These are phyloP conservation scores for Patella ulyssiponensis DNA, from an alignment of 2,888 invertebrate species.

Conservation along the genomic window DNA sequence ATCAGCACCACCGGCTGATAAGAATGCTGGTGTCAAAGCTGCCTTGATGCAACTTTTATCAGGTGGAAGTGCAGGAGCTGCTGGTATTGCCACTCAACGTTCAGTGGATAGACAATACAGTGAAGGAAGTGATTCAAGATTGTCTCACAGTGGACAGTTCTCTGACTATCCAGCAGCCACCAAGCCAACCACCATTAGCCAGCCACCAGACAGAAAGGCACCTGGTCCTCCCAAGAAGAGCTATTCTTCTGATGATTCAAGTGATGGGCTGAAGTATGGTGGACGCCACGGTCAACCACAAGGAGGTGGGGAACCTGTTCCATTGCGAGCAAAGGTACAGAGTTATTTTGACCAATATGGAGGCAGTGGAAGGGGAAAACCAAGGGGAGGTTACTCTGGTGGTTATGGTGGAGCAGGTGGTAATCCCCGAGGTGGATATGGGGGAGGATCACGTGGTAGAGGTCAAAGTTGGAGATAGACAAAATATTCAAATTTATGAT, in stretches of 20 bases:
- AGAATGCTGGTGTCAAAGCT: constrained; percentile 73
- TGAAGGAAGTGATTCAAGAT: constrained; percentile 1
- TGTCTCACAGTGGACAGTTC: neutral
- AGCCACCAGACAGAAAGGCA: too few species aligned
- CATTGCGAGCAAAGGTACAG: constrained; percentile 12
- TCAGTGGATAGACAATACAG: neutral
- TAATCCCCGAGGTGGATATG: neutral
- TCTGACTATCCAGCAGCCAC: neutral
- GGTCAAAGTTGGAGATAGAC: neutral
- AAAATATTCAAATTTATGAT: neutral
- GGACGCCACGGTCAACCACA: neutral
- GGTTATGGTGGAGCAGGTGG: neutral
- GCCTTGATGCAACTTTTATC: constrained; percentile 74
- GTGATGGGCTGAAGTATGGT: neutral
- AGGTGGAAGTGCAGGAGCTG: neutral
- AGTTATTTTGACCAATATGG: constrained; percentile 19
- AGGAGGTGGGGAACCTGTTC: too few species aligned
- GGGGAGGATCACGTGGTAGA: neutral
- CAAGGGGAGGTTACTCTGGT: neutral
- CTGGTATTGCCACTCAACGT: neutral
- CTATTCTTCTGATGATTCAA: neutral
- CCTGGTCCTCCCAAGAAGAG: neutral
- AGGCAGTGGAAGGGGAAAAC: too few species aligned
- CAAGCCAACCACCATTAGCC: too few species aligned
- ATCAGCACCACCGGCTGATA: constrained; percentile 19